These are phyloP conservation scores for Pygoscelis antarcticus DNA, from an alignment of 2,113 vertebrate genomes.

Conservation along the genomic window DNA sequence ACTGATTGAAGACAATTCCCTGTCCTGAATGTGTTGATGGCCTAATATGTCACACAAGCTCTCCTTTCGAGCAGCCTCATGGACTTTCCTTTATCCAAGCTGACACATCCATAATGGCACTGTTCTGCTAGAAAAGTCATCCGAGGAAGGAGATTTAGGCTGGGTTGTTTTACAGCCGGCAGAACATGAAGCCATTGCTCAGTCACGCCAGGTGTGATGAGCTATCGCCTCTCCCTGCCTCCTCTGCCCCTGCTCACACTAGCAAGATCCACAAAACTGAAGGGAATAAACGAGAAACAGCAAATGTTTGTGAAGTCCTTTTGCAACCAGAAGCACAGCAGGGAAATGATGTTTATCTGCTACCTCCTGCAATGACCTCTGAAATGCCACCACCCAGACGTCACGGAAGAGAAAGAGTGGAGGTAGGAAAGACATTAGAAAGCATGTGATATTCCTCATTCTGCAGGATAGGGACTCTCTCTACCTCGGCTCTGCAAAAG, in stretches of 20 bases:
- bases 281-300: neutral
- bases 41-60: constrained; percentile 50
- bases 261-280: neutral
- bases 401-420: neutral
- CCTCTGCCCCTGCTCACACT: rapidly evolving
- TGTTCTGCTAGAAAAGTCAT: constrained; percentile 4
- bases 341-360: rapidly evolving
- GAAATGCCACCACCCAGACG: neutral
- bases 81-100: neutral
- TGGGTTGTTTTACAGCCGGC: neutral
- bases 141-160: neutral
- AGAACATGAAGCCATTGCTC: neutral
- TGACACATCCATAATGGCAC: neutral
- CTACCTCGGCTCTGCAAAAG: neutral
- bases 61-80: neutral
- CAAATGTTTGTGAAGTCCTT: neutral
- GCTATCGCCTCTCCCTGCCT: neutral
- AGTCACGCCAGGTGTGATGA: neutral
- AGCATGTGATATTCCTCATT: rapidly evolving
- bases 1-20: constrained; percentile 47
- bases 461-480: neutral
- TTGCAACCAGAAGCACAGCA: neutral
- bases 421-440: neutral
- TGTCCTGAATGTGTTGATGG: constrained; percentile 19
- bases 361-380: neutral